Base-by-base conservation (phyloP, 1,140 invertebrate genomes). In the Onthophagus taurus region DNA sequence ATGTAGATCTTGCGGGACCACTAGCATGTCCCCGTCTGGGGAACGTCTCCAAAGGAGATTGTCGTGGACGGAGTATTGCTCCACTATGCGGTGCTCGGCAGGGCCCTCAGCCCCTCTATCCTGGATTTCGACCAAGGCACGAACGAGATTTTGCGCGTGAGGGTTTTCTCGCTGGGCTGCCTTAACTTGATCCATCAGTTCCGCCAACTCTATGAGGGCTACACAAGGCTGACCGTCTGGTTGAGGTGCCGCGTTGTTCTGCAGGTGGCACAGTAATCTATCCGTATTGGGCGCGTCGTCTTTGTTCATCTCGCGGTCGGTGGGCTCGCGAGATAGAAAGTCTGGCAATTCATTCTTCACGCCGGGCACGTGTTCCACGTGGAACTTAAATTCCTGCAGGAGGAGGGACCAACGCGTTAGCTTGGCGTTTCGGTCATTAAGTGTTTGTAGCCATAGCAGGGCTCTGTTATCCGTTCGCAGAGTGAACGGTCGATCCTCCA, bases 401-500 rank as follows among this genome's bases (percentile, higher is more conserved):
- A 58, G 31, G 0, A 60, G 14, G 0, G 59, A 37, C 59, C 57
- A 61, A 0, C 59, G 44, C 2, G 44, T 50, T 0, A 63, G 44
- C 42, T 64, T 61, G 6, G 50, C 34, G 6, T 47, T 42, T 1
- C n/a, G 18, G 29, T 59, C 53, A 19, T 51, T 51, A 3, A 47
- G 7, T 5, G 16, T 8, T 0, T 53, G 1, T 1, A 63, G 48
- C 58, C 60, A 63, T 0, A 23, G 41, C 0, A 61, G 42, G 0
- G 48, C 50, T 4, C 33, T n/a, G 23, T 49, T 57, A 42, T 59
- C 53, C 0, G 57, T 62, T n/a, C 41, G 17, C 1, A 65, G 45
- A 1, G 24, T 50, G 42, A 64, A 64, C 2, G 24, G 45, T 8
- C 47, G 17, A 26, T 63, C 55, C 23, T 63, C 56, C 8, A 64